Base-by-base conservation (phyloP, 2,797 vertebrate species). In the Chiroxiphia lanceolata region DNA sequence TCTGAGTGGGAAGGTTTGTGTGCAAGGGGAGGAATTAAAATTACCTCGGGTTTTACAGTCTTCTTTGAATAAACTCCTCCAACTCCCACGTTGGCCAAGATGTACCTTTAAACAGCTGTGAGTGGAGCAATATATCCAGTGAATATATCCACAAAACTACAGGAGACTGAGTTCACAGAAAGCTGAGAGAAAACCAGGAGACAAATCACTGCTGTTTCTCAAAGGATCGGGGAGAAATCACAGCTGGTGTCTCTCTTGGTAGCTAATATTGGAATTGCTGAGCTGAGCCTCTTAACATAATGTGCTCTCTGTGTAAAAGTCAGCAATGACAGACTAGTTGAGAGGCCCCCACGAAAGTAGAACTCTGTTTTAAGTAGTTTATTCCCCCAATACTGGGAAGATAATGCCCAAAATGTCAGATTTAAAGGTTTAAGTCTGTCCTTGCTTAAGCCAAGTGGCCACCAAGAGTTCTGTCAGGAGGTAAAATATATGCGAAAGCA, bases 231-330 rank as follows among this genome's bases (percentile, higher is more conserved):
- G 0, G 5, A 80, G 69, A 89, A 83, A 61, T 65, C 42, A 10
- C 74, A 54, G 70, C 51, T 83, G 57, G 65, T 64, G 53, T 75
- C 72, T 88, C 70, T 57, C 54, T 47, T 65, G 57, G 77, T 31
- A 70, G 80, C 63, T 90, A 86, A 84, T 34, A 34, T 27, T 82
- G 86, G 54, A 84, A 51, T 67, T 60, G 67, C 67, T 79, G 90
- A 83, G 77, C 38, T 84, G 90, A 91, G 86, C 86, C 70, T 91
- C 93, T 92, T 85, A 56, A 17, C 45, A 7, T 89, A 80, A 89
- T 70, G 75, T 57, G 33, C 63, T 71, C 48, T 61, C 64, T 60
- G 17, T 69, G 51, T 42, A 63, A 36, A 56, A 91, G 50, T 70
- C 85, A 91, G 50, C 59, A 67, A 8, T 72, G 84, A 92, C 69